Conservation (phyloP, 2,113 vertebrate genomes). For the Leptocoma aspasia region DNA sequence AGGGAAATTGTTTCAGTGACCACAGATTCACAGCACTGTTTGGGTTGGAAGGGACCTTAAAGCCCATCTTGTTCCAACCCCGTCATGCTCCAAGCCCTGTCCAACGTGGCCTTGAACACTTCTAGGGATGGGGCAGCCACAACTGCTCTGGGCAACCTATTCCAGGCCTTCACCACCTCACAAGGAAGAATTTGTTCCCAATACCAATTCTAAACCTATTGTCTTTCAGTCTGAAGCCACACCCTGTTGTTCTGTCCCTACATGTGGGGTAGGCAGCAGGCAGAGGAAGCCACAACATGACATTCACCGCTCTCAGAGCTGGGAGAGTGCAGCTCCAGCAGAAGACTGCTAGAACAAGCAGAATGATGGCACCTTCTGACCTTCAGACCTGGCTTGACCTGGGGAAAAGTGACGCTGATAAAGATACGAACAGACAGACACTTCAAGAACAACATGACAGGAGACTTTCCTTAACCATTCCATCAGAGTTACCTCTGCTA, state of each 20-base stretch:
- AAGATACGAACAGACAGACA: not conserved
- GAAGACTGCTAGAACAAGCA: not conserved
- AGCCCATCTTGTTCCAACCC: not conserved
- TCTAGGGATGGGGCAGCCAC: not conserved
- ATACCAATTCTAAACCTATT: not conserved
- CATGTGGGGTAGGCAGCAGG: rapidly evolving
- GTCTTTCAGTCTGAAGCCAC: not conserved
- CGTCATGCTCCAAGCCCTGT: not conserved
- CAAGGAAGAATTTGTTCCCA: not conserved
- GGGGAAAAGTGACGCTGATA: rapidly evolving
- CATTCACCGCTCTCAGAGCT: not conserved
- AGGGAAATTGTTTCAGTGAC: not conserved
- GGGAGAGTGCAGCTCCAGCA: not conserved
- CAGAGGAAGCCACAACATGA: not conserved
- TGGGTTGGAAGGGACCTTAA: not conserved
- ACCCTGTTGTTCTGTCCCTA: not conserved
- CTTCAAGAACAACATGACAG: not conserved
- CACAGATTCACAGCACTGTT: not conserved
- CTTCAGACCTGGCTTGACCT: not conserved
- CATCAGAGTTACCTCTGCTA: not conserved
- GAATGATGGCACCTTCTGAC: not conserved
- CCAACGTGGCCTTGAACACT: not conserved
- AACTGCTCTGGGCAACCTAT: not conserved
- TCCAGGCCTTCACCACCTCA: not conserved
- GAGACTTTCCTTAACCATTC: not conserved